Evolutionary conservation across 2,888 invertebrate genomes (phyloP).

Genomic region (Watsonalla cultraria): DNA sequence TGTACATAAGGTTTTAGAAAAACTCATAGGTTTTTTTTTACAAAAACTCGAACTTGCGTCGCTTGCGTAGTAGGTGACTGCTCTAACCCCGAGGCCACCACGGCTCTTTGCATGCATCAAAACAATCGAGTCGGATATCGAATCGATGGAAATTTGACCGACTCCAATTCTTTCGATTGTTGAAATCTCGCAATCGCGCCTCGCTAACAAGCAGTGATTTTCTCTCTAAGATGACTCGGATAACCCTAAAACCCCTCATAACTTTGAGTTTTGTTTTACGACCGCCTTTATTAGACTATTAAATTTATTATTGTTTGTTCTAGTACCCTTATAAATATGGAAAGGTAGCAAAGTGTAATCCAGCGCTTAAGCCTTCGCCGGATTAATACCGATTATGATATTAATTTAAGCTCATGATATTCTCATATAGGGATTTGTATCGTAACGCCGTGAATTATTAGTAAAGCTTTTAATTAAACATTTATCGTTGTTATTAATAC

Average conservation of each 20-base stretch:
- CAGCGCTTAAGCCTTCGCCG: neutral
- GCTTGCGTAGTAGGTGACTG: no score
- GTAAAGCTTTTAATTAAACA: no score
- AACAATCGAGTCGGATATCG: neutral
- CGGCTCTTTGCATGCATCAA: no score
- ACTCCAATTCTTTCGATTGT: no score
- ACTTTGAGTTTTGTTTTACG: neutral
- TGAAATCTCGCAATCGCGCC: neutral
- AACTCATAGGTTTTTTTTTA: no score
- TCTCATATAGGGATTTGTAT: neutral
- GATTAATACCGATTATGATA: neutral
- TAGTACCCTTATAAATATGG: neutral
- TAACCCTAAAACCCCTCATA: neutral
- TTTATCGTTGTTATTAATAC: no score
- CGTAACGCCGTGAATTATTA: no score
- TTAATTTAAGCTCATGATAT: neutral
- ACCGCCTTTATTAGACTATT: neutral
- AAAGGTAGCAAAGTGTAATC: neutral
- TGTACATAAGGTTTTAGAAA: no score
- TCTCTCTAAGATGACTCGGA: neutral
- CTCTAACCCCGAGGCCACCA: no score
- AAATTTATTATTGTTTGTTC: constrained; percentile 3
- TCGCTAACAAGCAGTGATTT: neutral
- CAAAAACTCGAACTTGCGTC: no score
- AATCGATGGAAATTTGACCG: no score